phyloP scores from a whole-genome alignment of 2,888 invertebrate species.

The Oithona nana region DNA sequence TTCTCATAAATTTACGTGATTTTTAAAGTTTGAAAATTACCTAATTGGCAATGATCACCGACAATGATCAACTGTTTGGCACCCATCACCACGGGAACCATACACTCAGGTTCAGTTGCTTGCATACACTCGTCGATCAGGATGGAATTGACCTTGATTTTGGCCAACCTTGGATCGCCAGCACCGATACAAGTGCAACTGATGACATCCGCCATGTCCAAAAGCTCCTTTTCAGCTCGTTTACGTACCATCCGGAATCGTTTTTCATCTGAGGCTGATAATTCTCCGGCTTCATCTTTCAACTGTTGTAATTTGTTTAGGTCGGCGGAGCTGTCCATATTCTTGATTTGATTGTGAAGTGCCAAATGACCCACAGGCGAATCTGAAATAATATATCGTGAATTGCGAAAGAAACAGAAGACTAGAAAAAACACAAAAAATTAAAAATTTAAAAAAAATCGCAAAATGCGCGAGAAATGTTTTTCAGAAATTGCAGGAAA shows the following conservation, averaged over 20 bases:
- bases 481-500: no score
- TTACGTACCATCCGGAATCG: constrained; percentile 76
- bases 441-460: no score
- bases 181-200: constrained; percentile 98
- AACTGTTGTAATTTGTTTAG: constrained; percentile 83
- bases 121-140: constrained; percentile 95
- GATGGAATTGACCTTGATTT: constrained; percentile 86
- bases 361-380: constrained; percentile 92
- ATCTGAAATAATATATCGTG: no score
- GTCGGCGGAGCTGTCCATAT: constrained; percentile 76
- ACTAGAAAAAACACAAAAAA: no score
- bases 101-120: constrained; percentile 82
- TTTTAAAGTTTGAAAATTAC: no score
- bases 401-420: no score
- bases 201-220: constrained; percentile 93
- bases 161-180: constrained; percentile 78
- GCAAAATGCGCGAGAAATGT: no score
- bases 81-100: constrained; percentile 96
- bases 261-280: constrained; percentile 86
- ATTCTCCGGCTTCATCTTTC: constrained; percentile 93
- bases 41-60: constrained; percentile 33
- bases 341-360: constrained; percentile 88
- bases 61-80: constrained; percentile 87
- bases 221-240: constrained; percentile 57
- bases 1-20: no score